Percentiles rank a stretch among this genome's conserved stretches.
Conservation (phyloP, 2,888 invertebrate genomes). For the Baronia brevicornis region DNA sequence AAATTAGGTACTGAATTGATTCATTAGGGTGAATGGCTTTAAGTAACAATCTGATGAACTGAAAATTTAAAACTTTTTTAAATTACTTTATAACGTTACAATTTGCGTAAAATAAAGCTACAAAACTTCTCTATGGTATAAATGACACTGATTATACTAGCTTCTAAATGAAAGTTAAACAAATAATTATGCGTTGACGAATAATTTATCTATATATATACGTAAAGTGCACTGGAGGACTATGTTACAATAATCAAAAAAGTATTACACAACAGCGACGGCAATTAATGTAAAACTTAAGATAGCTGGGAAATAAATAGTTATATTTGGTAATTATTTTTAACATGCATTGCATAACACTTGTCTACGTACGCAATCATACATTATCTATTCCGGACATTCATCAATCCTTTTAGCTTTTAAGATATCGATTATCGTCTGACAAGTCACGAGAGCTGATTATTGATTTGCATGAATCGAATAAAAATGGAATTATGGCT, state of each 20-base stretch:
- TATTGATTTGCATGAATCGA: slow-evolving; percentile 38
- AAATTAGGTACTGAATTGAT: too few species aligned
- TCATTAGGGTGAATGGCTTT: not conserved
- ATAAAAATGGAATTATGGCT: slow-evolving; percentile 41
- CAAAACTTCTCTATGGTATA: too few species aligned
- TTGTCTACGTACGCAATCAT: not conserved
- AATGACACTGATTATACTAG: too few species aligned
- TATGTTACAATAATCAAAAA: too few species aligned
- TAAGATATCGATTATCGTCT: slow-evolving; percentile 20
- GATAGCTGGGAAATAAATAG: too few species aligned
- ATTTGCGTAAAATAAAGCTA: too few species aligned
- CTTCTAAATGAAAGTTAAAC: too few species aligned
- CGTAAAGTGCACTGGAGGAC: too few species aligned
- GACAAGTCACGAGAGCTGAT: slow-evolving; percentile 41
- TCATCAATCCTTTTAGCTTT: slow-evolving; percentile 19
- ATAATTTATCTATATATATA: too few species aligned
- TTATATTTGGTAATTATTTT: slow-evolving; percentile 4
- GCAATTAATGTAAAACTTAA: too few species aligned
- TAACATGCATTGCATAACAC: slow-evolving; percentile 8
- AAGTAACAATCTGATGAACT: not conserved
- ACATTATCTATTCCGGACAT: slow-evolving; percentile 11
- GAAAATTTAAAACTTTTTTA: slow-evolving; percentile 3
- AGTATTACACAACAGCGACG: too few species aligned
- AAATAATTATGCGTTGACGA: too few species aligned
- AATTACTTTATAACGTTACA: not conserved